Base-by-base conservation (phyloP, 2,888 invertebrate species). In the Ommatoiulus sabulosus region DNA sequence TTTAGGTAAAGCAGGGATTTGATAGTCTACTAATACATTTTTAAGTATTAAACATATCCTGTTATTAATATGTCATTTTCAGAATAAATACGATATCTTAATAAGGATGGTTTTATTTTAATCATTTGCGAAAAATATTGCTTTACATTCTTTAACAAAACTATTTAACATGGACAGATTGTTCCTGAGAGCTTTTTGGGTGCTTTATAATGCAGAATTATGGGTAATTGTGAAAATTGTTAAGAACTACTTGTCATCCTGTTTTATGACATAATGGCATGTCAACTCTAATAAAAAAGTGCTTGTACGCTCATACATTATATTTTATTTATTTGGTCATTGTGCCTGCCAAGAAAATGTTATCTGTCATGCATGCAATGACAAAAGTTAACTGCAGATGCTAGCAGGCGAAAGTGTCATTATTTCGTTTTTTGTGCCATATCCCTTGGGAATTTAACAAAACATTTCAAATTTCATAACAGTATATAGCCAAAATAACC, bases 1-100 rank as follows among this genome's bases (percentile, higher is more conserved):
- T n/a, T 57, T 57, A 57, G n/a, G 87, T 86, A 63, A 88, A 63
- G 88, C 86, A 57, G 84, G 12, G 10, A 84, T 44, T 52, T 52
- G 8, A 46, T 12, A 57, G 17, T 20, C 15, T 63, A 20, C 17
- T 63, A 17, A 63, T 17, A n/a, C 63, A 63, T 63, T 63, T 63
- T 20, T 57, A n/a, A 63, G n/a, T 6, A 15, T 63, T n/a, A 6
- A 20, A 63, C 15, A 63, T 20, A 17, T 17, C 4, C 20, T 63
- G 17, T 63, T 17, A 63, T 20, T 63, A n/a, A 20, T n/a, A 63
- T 6, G 3, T 63, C 17, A 63, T 17, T n/a, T 63, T 7, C 17
- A n/a, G 20, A 52, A 52, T 52, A 3, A 15, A 52, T 35, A 35
- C 2, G 35, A 35, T 35, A 35, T 35, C 35, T 35, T 35, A 35